Conservation (phyloP, 1,140 invertebrate species). For the Orchesella cincta region DNA sequence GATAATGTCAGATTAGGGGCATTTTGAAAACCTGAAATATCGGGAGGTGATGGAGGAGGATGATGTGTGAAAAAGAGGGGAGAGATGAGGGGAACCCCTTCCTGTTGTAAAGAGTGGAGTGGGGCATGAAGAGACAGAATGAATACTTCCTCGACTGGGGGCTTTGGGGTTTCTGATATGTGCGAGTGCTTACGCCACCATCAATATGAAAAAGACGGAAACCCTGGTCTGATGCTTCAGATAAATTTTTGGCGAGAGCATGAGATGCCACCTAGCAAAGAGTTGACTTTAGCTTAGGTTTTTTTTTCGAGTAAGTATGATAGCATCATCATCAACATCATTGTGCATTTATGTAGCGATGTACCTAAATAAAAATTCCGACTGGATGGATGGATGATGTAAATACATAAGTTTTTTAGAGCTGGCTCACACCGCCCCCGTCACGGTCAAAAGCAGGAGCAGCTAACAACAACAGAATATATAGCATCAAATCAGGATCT, state of each 20-base stretch:
- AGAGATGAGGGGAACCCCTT: not conserved
- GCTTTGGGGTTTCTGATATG: not conserved
- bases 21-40: not conserved
- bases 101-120: not conserved
- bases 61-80: too few species aligned
- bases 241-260: not conserved
- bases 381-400: not conserved
- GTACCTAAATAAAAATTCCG: not conserved
- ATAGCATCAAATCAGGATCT: not conserved
- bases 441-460: not conserved
- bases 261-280: not conserved
- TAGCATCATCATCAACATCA: too few species aligned
- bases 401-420: not conserved
- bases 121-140: not conserved
- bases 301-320: not conserved
- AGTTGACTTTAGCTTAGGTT: not conserved
- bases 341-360: too few species aligned
- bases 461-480: not conserved
- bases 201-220: not conserved
- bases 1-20: not conserved
- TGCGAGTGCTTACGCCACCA: not conserved
- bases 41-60: too few species aligned
- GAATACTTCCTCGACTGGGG: not conserved
- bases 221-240: not conserved
- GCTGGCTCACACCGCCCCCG: conserved; percentile 7